Evolutionary conservation across 2,113 vertebrate genomes (phyloP), one percentile per base, ranked within the genome.

Genomic region (Sinocyclocheilus anshuiensis): DNA sequence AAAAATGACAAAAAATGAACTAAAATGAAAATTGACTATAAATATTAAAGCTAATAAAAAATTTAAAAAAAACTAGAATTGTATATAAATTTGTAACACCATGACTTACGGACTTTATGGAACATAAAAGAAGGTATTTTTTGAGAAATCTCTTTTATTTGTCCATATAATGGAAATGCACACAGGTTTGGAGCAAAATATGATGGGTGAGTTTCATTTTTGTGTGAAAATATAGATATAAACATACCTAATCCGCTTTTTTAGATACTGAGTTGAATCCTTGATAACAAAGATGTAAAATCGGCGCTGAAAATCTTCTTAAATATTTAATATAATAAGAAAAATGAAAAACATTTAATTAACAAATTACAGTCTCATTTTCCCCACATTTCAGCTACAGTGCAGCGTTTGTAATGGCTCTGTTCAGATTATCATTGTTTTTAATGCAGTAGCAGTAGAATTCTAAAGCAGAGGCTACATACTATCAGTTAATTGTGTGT

Each of bases 401-500:
- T 59, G 50, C 5, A 39, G 18, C 22, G 1, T 3, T 79, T 61
- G 29, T 79, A 61, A 80, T 63, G 6, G 20, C 20, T 39, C 12
- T 77, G 48, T 50, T 39, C 33, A 3, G 29, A 29, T 77, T 18
- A 77, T 4, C 75, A 22, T 80, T 36, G 42, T 77, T 26, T 29
- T n/a, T 33, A 26, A 77, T 4, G 13, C 13, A 29, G 24, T 24
- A 75, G 22, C 22, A n/a, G 4, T 4, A 7, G 8, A 12, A 45
- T 57, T 39, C 33, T 13, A 42, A 80, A 80, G 33, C 55, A 39
- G 11, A 24, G 78, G 57, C 55, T 9, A 42, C 55, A n/a, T 57
- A 80, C 55, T 80, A 45, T 80, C 78, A 24, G 67, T 67, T 82
- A 69, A 53, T 33, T 82, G 61, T 82, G 8, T 67, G 39, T 6